Evolutionary conservation across 2,888 invertebrate species (phyloP), one percentile per base, ranked within the genome.

Genomic region (Agapostemon virescens): DNA sequence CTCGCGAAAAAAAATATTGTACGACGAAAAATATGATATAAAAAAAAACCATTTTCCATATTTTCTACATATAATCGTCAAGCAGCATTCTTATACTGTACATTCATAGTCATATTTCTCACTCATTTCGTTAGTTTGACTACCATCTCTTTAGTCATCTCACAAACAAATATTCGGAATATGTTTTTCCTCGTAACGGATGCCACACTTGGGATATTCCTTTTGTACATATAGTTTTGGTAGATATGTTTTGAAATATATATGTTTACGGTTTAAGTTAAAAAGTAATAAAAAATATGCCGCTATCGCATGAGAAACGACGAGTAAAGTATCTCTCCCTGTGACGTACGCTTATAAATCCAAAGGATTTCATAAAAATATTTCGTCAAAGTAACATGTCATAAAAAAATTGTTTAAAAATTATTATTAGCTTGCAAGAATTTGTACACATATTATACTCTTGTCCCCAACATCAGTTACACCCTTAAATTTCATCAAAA

Each of bases 21-120:
- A 80, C 63, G 83, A 86, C 83, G 80, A 85, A 87, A 88, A 87
- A 87, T 86, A 88, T 78, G 81, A 84, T 83, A 75, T 84, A 80
- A 75, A 87, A 87, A 63, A 71, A 87, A 84, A 83, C 33, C 63
- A 79, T 70, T 78, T 69, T 77, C 52, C 69, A 20, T 66, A 69
- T 77, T 79, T 68, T 80, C 71, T 78, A 71, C 72, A 75, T 64
- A 72, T 73, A 81, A 76, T 70, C 64, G 30, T 64, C 58, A 74
- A 79, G 58, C 79, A 77, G 74, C 77, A 83, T 83, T 40, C 74
- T 72, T 23, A 49, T 77, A 69, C 78, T 67, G 61, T 79, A 72
- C 70, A 74, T 52, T 74, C 71, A 38, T 68, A 49, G 69, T 72
- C 71, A 42, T 66, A 66, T 70, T 38, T 23, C 55, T 55, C 72